Percentiles rank a stretch among this genome's conserved stretches.
phyloP scores from a whole-genome alignment of 2,797 vertebrate species.

The Eleutherodactylus coqui region DNA sequence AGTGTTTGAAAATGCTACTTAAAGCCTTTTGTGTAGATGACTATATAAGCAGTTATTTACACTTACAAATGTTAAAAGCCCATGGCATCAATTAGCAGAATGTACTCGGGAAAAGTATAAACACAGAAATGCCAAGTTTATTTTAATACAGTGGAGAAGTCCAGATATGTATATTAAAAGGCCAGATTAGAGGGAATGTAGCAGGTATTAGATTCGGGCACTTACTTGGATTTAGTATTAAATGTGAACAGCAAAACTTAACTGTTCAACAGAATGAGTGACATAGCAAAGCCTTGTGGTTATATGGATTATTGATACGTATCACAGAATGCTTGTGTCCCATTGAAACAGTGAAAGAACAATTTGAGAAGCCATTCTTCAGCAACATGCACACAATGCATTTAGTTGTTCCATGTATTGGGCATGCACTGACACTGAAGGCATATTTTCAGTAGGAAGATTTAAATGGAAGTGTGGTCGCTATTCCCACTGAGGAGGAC shows the following conservation, averaged over 20 bases:
- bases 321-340: not conserved
- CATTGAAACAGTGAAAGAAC: not conserved
- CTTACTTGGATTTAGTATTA: not conserved
- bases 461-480: too few species aligned
- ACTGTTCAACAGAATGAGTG: not conserved
- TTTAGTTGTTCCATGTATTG: not conserved
- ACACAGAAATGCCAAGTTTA: conserved; percentile 62
- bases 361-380: not conserved
- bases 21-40: conserved; percentile 54
- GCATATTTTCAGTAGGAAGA: not conserved
- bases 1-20: conserved; percentile 46
- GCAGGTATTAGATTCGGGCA: conserved; percentile 15
- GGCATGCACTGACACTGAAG: not conserved
- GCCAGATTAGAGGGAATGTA: conserved; percentile 13
- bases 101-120: conserved; percentile 54
- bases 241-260: not conserved
- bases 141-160: conserved; percentile 49
- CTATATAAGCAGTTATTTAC: conserved; percentile 62
- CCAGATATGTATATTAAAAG: conserved; percentile 49
- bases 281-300: not conserved
- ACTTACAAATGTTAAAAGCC: conserved; percentile 59
- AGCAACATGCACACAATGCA: not conserved
- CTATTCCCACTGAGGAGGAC: not conserved
- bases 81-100: conserved; percentile 58
- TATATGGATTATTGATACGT: not conserved